These are phyloP conservation scores for Mimumesa dahlbomi DNA, from an alignment of 2,888 invertebrate genomes.

Conservation along the genomic window DNA sequence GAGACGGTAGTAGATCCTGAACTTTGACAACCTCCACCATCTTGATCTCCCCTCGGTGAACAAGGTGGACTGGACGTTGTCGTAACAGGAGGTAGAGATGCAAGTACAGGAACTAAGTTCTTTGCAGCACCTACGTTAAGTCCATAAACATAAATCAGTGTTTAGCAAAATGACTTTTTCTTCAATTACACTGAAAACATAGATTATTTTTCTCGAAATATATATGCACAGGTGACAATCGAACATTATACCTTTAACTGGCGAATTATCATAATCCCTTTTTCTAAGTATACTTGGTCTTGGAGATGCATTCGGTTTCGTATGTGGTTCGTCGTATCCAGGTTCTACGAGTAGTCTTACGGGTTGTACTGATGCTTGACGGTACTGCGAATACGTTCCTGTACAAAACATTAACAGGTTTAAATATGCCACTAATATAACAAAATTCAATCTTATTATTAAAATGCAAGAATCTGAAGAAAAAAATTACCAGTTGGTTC, in stretches of 20 bases:
- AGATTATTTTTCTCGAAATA: background rate
- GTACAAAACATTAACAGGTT: too few relatives aligned
- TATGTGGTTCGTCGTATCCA: conserved; percentile 75
- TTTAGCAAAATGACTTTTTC: conserved; percentile 7
- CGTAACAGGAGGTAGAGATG: conserved; percentile 72
- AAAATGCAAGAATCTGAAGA: conserved; percentile 6
- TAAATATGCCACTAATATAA: conserved; percentile 10
- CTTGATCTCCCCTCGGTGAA: conserved; percentile 76
- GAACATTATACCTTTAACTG: conserved; percentile 71
- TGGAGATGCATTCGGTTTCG: conserved; percentile 84
- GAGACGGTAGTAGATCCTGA: conserved; percentile 94
- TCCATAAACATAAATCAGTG: too few relatives aligned
- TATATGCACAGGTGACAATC: background rate
- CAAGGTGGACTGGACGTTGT: conserved; percentile 74
- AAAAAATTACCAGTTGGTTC: conserved; percentile 71
- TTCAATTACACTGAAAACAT: too few relatives aligned
- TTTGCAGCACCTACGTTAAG: conserved; percentile 73
- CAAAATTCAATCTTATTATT: conserved; percentile 6
- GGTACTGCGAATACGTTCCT: conserved; percentile 76
- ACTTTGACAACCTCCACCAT: conserved; percentile 79
- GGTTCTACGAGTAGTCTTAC: conserved; percentile 77
- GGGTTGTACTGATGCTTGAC: conserved; percentile 75
- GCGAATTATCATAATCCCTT: conserved; percentile 87
- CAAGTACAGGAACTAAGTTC: conserved; percentile 76
- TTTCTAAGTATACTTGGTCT: conserved; percentile 93